Base-by-base conservation (phyloP, 2,797 vertebrate species). In the Enteromius radiatus region DNA sequence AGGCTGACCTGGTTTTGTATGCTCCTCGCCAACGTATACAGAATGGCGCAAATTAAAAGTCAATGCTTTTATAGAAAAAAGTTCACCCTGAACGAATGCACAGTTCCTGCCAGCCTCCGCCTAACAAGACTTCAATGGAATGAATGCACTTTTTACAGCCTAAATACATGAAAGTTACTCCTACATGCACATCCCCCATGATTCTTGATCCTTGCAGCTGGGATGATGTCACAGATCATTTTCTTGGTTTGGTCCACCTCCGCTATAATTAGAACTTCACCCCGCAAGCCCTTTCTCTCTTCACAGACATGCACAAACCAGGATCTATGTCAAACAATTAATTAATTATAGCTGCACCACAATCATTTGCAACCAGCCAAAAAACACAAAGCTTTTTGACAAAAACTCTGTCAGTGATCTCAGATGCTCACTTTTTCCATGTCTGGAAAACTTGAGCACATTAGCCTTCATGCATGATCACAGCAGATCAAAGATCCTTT, bases 201-300 rank as follows among this genome's bases (percentile, higher is more conserved):
- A 85, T 73, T 76, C 65, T 69, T 73, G 68, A 82, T 73, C 56
- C 77, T 84, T 83, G 45, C 88, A 87, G 83, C 81, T 87, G 85
- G 33, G 43, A 85, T 89, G 83, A 88, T 69, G 84, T 88, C 86
- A 89, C 38, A 54, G 74, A 76, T 84, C 67, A 21, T 79, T 83
- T 83, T 61, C 43, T 75, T 76, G 78, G 68, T 86, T 45, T 70
- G 81, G 76, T 84, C 56, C n/a, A 49, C 83, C 47, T 61, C 65
- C 36, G 21, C 78, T 71, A 76, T 84, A 84, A 84, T 84, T 78
- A 84, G 56, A 82, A 61, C 73, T 83, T 85, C 75, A 80, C 49
- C 69, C 78, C n/a, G 56, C 15, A 59, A 47, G 67, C 63, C 56
- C 31, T 76, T 67, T 68, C 23, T n/a, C 17, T 69, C n/a, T 23